Conservation (phyloP, 2,888 invertebrate species). For the Diaperis boleti region DNA sequence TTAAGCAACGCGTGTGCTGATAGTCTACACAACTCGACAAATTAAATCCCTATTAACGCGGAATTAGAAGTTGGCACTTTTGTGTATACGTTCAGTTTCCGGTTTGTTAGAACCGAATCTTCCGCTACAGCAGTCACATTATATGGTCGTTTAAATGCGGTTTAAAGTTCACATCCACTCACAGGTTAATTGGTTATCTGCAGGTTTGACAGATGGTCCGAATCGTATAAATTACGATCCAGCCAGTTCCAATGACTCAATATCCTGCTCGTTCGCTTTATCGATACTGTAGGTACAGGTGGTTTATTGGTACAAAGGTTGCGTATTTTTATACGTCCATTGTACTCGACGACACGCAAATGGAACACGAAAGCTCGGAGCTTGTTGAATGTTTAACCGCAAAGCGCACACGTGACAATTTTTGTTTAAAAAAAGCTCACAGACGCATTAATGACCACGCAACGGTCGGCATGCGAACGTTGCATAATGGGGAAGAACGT, state of each 20-base stretch:
- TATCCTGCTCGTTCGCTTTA: slow-evolving; percentile 38
- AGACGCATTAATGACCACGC: slow-evolving; percentile 31
- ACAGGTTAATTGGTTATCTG: slow-evolving; percentile 32
- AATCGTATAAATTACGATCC: slow-evolving; percentile 33
- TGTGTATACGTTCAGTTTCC: not conserved
- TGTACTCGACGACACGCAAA: slow-evolving; percentile 50
- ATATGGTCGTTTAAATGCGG: slow-evolving; percentile 15
- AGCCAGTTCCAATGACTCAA: slow-evolving; percentile 28
- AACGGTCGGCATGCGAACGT: slow-evolving; percentile 16
- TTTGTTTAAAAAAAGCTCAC: slow-evolving; percentile 24
- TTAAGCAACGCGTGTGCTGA: slow-evolving; percentile 8
- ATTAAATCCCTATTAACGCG: slow-evolving; percentile 6
- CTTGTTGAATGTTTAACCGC: slow-evolving; percentile 53
- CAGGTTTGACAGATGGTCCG: slow-evolving; percentile 32
- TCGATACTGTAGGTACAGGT: slow-evolving; percentile 46
- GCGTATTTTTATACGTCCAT: slow-evolving; percentile 46
- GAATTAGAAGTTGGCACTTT: slow-evolving; percentile 2
- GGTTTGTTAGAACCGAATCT: slow-evolving; percentile 5
- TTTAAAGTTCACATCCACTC: slow-evolving; percentile 28
- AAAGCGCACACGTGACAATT: slow-evolving; percentile 46
- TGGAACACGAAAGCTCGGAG: slow-evolving; percentile 49
- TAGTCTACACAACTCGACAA: slow-evolving; percentile 6
- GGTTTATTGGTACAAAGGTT: slow-evolving; percentile 47
- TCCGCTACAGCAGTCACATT: slow-evolving; percentile 10
- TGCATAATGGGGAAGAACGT: slow-evolving; percentile 17